phyloP scores from a whole-genome alignment of 2,113 vertebrate genomes.

The Hiodon tergisus region DNA sequence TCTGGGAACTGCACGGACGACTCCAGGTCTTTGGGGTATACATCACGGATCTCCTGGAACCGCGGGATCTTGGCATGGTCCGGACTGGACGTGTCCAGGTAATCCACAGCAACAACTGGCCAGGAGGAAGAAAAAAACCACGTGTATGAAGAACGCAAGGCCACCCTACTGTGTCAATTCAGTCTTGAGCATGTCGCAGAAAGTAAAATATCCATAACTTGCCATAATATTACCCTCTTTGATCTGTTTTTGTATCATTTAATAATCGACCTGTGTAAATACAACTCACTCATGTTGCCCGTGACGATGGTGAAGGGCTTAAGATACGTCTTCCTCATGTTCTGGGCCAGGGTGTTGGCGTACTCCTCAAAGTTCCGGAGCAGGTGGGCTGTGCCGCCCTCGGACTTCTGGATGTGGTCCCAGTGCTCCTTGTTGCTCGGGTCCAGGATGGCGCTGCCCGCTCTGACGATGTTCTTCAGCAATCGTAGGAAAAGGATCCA shows the following conservation, averaged over 20 bases:
- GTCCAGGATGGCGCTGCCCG: conserved; percentile 72
- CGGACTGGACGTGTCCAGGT: conserved; percentile 70
- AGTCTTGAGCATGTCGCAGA: too few species aligned
- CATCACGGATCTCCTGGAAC: conserved; percentile 57
- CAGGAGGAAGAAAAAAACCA: not conserved
- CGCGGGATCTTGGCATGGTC: conserved; percentile 64
- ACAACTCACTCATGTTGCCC: conserved; percentile 73
- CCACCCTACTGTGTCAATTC: too few species aligned
- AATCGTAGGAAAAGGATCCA: not conserved
- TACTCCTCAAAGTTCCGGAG: conserved; percentile 71
- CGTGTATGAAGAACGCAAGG: too few species aligned
- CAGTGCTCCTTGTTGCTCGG: conserved; percentile 65
- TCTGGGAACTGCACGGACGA: conserved; percentile 70
- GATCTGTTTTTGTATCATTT: too few species aligned
- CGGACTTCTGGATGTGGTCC: conserved; percentile 74
- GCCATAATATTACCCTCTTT: too few species aligned
- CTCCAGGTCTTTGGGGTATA: conserved; percentile 66
- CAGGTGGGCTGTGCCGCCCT: conserved; percentile 65
- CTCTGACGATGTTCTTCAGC: conserved; percentile 65
- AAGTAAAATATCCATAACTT: too few species aligned
- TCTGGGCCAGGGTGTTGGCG: conserved; percentile 67
- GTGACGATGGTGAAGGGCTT: conserved; percentile 74
- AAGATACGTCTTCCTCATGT: conserved; percentile 75
- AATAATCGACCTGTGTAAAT: not conserved
- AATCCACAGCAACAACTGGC: conserved; percentile 71